phyloP scores from a whole-genome alignment of 2,113 vertebrate genomes.

The Corythaixoides concolor region DNA sequence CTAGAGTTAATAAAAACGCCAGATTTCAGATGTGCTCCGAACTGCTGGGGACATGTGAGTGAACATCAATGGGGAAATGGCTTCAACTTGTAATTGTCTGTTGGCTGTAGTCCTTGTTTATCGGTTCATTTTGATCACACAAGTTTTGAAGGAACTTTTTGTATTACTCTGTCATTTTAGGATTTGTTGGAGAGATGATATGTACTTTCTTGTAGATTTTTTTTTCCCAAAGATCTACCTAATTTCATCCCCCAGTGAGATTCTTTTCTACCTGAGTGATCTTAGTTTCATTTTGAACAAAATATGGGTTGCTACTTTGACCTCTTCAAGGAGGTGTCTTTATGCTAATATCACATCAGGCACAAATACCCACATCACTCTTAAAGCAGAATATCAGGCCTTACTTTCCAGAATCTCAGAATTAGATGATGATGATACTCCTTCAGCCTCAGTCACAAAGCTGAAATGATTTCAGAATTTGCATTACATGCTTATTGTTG shows the following conservation, averaged over 20 bases:
- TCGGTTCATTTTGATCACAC: neutral
- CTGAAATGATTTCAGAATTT: neutral
- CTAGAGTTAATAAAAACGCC: neutral
- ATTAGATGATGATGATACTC: neutral
- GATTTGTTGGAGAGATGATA: neutral
- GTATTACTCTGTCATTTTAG: neutral
- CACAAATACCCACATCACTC: neutral
- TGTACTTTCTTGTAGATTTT: accelerated
- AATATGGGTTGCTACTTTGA: neutral
- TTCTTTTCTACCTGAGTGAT: neutral
- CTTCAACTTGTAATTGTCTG: neutral
- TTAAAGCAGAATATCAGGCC: neutral
- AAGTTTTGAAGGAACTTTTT: neutral
- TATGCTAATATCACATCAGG: neutral
- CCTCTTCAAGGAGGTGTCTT: neutral
- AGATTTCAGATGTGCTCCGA: neutral
- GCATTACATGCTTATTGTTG: neutral
- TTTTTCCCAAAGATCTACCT: neutral
- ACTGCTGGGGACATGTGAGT: neutral
- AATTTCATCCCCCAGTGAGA: neutral
- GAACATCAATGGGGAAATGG: neutral
- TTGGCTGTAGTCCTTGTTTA: neutral
- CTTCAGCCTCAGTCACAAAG: neutral
- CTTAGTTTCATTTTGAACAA: neutral
- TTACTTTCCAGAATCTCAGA: neutral